phyloP scores from a whole-genome alignment of 2,113 vertebrate species.

The Triplophysa siluroides region DNA sequence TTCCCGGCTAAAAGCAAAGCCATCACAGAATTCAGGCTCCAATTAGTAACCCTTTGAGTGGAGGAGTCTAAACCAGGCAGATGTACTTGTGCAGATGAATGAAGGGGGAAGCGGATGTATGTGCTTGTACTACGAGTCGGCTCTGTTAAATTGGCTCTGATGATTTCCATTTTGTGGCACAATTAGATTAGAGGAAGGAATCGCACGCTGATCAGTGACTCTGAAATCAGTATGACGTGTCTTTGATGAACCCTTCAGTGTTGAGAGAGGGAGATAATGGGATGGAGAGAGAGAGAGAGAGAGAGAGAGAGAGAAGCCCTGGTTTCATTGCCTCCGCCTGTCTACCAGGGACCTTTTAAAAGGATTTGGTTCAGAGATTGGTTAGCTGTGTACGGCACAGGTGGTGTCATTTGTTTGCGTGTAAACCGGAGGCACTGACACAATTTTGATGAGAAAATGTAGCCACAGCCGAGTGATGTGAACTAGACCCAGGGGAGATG shows the following conservation, averaged over 20 bases:
- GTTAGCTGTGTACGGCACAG: constrained; percentile 6
- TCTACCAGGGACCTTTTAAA: constrained; percentile 41
- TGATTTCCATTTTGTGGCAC: constrained; percentile 59
- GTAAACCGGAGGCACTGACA: constrained; percentile 25
- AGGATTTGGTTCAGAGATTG: constrained; percentile 28
- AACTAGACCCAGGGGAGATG: constrained; percentile 37
- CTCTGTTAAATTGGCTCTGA: constrained; percentile 55
- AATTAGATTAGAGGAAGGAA: constrained; percentile 60
- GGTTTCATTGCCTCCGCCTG: constrained; percentile 36
- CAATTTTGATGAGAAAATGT: constrained; percentile 39
- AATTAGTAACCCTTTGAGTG: constrained; percentile 57
- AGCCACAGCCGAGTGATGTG: constrained; percentile 23
- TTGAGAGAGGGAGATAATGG: constrained; percentile 41
- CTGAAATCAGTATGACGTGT: constrained; percentile 52
- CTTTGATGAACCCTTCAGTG: constrained; percentile 52
- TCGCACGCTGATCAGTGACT: constrained; percentile 50
- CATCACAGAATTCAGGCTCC: constrained; percentile 48
- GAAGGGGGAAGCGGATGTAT: constrained; percentile 56
- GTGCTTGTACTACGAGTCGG: constrained; percentile 52
- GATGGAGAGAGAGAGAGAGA: constrained; percentile 31
- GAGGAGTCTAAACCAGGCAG: constrained; percentile 53
- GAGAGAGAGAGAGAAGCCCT: constrained; percentile 39
- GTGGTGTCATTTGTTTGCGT: constrained; percentile 33
- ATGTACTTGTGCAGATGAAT: constrained; percentile 54
- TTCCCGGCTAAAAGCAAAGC: constrained; percentile 47